Base-by-base conservation (phyloP, 2,797 vertebrate species). In the Melanotaenia maccullochi region DNA sequence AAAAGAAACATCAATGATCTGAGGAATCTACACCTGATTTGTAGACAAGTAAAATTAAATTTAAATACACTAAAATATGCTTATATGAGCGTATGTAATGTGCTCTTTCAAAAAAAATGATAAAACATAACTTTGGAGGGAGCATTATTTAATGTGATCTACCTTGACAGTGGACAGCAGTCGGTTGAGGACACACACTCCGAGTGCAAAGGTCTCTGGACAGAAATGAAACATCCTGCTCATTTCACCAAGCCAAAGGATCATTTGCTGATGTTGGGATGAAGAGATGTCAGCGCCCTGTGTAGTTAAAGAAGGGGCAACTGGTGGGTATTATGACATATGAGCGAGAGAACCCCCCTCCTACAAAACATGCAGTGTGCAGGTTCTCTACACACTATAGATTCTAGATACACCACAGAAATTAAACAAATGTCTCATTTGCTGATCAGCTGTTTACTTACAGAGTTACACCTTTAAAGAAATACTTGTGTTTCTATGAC, bases 201-300 rank as follows among this genome's bases (percentile, higher is more conserved):
- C 94, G 64, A 95, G 82, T 7, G 92, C 90, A 47, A 94, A 94
- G 0, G 88, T 96, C 89, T 93, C 91, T 0, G 92, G 87, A 63
- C 89, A 93, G 84, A 96, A 96, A 13, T 77, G 75, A 75, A 96
- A 95, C 14, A 60, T 42, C 1, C 90, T 71, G 76, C 79, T 93
- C 82, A 92, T 91, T 65, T 94, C 90, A 52, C 85, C 87, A 12
- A 96, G 77, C 94, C 95, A 94, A 36, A 93, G 30, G 73, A 96
- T 88, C 0, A 79, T 89, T 64, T 94, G 92, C 71, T 93, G 87
- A 68, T 95, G 92, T 63, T 94, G 85, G 0, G 25, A 72, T 0
- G 86, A 88, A 61, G 94, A 92, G 73, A 94, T 92, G 87, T 94
- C 94, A 71, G 92, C 86, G 22, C 95, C 95, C 95, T 94, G 87